phyloP scores from a whole-genome alignment of 2,797 vertebrate species.

The Sebastes itinus region DNA sequence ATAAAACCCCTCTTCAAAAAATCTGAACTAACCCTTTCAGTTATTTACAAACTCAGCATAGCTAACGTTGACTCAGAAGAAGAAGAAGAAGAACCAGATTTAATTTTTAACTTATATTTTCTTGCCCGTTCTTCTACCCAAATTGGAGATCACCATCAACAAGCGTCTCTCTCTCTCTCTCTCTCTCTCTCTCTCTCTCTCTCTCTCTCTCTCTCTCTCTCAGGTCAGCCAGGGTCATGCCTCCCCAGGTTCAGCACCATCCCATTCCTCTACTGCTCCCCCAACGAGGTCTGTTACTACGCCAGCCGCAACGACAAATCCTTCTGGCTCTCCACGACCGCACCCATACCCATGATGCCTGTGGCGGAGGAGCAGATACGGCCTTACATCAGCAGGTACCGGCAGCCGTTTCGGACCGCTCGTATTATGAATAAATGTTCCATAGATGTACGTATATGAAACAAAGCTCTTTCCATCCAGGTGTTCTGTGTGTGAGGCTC shows the following conservation, averaged over 20 bases:
- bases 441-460: not conserved
- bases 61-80: too few relatives aligned
- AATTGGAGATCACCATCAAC: not conserved
- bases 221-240: conserved; percentile 95
- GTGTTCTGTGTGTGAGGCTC: conserved; percentile 94
- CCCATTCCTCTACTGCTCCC: conserved; percentile 97
- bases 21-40: too few relatives aligned
- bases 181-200: not conserved
- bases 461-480: conserved; percentile 45
- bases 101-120: not conserved
- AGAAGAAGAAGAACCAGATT: too few relatives aligned
- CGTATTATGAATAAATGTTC: not conserved
- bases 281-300: conserved; percentile 92
- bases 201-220: not conserved
- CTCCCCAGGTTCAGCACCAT: conserved; percentile 95
- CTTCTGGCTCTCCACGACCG: conserved; percentile 97
- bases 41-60: too few relatives aligned
- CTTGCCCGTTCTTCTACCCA: not conserved
- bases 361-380: conserved; percentile 87
- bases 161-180: not conserved
- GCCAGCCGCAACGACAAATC: conserved; percentile 96
- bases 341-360: conserved; percentile 97
- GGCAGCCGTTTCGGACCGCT: rapidly evolving
- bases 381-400: conserved; percentile 89
- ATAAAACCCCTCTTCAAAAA: too few relatives aligned